Evolutionary conservation across 2,113 vertebrate species (phyloP), one percentile per base, ranked within the genome.

Genomic region (Daubentonia madagascariensis): DNA sequence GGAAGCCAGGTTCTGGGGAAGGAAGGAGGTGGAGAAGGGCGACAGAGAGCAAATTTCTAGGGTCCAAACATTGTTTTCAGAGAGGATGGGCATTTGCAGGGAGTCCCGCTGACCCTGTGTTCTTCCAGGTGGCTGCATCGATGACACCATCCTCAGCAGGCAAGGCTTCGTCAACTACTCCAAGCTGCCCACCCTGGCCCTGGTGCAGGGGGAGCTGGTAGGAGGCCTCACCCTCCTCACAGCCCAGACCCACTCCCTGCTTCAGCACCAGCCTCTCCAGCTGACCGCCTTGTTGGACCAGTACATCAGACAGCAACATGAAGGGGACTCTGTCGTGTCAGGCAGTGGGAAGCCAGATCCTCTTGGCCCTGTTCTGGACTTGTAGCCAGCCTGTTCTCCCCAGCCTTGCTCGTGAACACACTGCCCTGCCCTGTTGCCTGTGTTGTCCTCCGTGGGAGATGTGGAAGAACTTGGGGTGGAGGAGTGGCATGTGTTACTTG

Each of bases 41-140:
- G 4, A 5, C 37, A 52, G 85, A 50, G 23, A 67, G 32, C 40
- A 16, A 11, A 16, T 32, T 16, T 32, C 35, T 78, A 3, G 28
- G 48, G 40, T 13, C 50, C 2, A 12, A 40, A 18, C 18, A 4
- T 18, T 92, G 40, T 52, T 73, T 94, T 76, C 35, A 23, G 52
- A 85, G 67, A 80, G 54, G 50, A 72, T n/a, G 10, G 35, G 43
- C 17, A 17, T 79, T 54, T 37, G 40, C 37, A 22, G 73, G 68
- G 35, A 57, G 23, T 37, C 32, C 2, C 0, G 2, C 90, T 81
- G 90, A 96, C 54, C 30, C 28, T 67, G 3, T 57, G 61, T 79
- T 80, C 92, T 96, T 37, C 1, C 98, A 99, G 99, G 99, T 3
- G 99, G 98, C 97, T 99, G 99, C 93, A 96, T 99, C 6, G 99